A percentile compares a stretch with the other conserved stretches of the same genome.
phyloP scores from a whole-genome alignment of 2,797 vertebrate species.

The Iguana delicatissima region DNA sequence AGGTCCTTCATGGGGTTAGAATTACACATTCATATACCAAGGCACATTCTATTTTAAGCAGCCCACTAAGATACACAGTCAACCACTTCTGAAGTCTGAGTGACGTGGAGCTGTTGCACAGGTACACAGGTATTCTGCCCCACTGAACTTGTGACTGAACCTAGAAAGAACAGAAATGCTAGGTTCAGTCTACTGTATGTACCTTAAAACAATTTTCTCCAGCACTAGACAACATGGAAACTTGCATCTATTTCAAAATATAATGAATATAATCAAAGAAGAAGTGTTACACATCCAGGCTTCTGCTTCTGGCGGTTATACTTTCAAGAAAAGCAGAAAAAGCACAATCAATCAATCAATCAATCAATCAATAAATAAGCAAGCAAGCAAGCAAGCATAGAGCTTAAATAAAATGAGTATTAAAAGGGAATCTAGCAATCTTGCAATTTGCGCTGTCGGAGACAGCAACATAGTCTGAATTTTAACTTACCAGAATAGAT shows the following conservation, averaged over 20 bases:
- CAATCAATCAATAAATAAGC: neutral
- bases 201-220: neutral
- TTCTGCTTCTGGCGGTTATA: fast-evolving
- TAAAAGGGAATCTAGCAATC: fast-evolving
- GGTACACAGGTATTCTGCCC: neutral
- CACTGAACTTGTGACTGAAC: neutral
- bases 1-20: too few relatives aligned
- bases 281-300: neutral
- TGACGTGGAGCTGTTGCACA: neutral
- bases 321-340: neutral
- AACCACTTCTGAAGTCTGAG: neutral
- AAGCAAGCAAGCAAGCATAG: neutral
- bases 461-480: too few relatives aligned
- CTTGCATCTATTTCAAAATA: neutral
- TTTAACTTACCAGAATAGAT: too few relatives aligned
- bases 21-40: too few relatives aligned
- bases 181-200: too few relatives aligned
- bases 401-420: neutral
- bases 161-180: neutral
- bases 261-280: neutral
- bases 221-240: neutral
- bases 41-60: too few relatives aligned
- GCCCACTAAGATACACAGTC: too few relatives aligned
- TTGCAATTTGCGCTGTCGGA: too few relatives aligned
- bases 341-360: neutral